A percentile compares a stretch with the other conserved stretches of the same genome.
Conservation (phyloP, 2,797 vertebrate genomes). For the Gobionotothen gibberifrons region DNA sequence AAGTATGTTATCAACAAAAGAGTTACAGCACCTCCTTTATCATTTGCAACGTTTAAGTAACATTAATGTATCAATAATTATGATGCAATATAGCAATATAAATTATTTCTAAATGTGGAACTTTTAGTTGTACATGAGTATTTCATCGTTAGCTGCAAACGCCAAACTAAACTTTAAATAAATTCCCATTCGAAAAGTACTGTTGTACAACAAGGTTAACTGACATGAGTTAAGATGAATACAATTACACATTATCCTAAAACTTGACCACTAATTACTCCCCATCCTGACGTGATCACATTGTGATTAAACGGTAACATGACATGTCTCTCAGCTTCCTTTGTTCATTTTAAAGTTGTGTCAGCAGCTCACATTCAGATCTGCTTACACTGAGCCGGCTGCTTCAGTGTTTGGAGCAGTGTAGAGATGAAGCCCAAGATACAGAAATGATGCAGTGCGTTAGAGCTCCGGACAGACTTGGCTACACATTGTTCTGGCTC, state of each 20-base stretch:
- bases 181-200: background rate
- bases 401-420: background rate
- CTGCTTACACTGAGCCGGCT: constrained; percentile 2
- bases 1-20: too few species aligned
- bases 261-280: constrained; percentile 1
- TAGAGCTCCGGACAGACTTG: background rate
- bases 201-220: background rate
- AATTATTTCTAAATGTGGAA: too few species aligned
- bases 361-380: constrained; percentile 20
- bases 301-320: background rate
- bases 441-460: background rate
- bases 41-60: too few species aligned
- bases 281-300: background rate
- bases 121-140: too few species aligned
- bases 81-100: too few species aligned
- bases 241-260: too few species aligned
- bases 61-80: too few species aligned
- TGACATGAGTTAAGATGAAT: too few species aligned
- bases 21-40: too few species aligned
- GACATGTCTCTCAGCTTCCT: constrained; percentile 7
- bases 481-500: background rate
- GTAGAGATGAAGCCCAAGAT: background rate
- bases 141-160: background rate
- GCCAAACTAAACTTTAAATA: background rate
- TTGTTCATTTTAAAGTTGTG: constrained; percentile 13